Evolutionary conservation across 2,113 vertebrate species (phyloP), one percentile per base, ranked within the genome.

Genomic region (Petroica traversi): DNA sequence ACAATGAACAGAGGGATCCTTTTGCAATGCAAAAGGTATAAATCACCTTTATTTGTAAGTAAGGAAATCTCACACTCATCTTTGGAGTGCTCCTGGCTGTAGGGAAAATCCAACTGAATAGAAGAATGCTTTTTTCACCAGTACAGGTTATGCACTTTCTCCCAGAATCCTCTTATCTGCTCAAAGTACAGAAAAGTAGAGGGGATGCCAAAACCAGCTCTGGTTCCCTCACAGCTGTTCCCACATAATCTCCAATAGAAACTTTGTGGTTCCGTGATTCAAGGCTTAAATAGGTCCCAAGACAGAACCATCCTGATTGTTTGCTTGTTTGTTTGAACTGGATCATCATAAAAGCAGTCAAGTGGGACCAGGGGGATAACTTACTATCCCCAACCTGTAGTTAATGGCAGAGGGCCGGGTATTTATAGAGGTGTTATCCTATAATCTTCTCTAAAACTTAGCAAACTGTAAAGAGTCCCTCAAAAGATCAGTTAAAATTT

Each of bases 1-100:
- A 99, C 98, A 99, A 99, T 54, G 99, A 99, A 92, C 99, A 99
- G 96, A 99, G 99, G 97, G 99, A 99, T 98, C 99, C 99, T 51
- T 99, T 99, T 98, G 99, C 99, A 69, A 98, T 99, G 97, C 99
- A 99, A 97, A 99, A 99, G 99, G 99, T 99, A 97, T 40, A 57
- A 87, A 75, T 81, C 57, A 83, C 28, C 19, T 80, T 51, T 74
- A 57, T 74, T 85, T 82, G 33, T 78, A 83, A 74, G 48, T n/a
- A 15, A 14, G 41, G 19, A 64, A 64, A n/a, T 87, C 52, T 81
- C 54, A 73, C 58, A 73, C 38, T 33, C 9, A 3, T 36, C 43
- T 69, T 67, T 59, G 33, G 33, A 45, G 48, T 67, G 48, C 25
- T 72, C 10, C 28, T 74, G 54, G 28, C 20, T 59, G 19, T 8